Evolutionary conservation across 1,140 invertebrate species (phyloP).

Genomic region (Habropoda laboriosa): DNA sequence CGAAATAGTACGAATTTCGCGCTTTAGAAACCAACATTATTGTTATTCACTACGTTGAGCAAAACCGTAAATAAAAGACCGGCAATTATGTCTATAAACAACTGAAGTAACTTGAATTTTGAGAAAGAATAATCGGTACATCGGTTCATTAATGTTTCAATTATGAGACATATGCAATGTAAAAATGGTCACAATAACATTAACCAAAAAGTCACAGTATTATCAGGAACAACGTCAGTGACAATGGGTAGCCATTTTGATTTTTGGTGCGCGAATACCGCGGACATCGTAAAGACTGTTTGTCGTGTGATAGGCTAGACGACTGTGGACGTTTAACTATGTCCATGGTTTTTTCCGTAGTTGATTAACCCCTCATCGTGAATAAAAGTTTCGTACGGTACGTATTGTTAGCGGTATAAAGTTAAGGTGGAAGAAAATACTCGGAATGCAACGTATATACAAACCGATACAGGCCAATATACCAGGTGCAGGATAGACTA

Average conservation of each 20-base stretch:
- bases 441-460: slow-evolving; percentile 16
- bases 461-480: slow-evolving; percentile 37
- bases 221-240: slow-evolving; percentile 31
- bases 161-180: background rate
- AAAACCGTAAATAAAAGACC: slow-evolving; percentile 31
- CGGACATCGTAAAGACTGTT: slow-evolving; percentile 25
- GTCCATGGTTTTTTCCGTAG: slow-evolving; percentile 31
- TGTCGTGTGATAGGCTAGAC: slow-evolving; percentile 34
- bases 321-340: slow-evolving; percentile 41
- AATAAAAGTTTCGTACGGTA: slow-evolving; percentile 30
- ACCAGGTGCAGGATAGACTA: slow-evolving; percentile 47
- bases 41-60: slow-evolving; percentile 32
- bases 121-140: background rate
- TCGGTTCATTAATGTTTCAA: background rate
- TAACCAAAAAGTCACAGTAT: slow-evolving; percentile 7
- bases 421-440: background rate
- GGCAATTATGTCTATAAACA: background rate
- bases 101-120: background rate
- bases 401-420: slow-evolving; percentile 16
- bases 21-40: background rate
- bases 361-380: slow-evolving; percentile 34
- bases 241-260: slow-evolving; percentile 51
- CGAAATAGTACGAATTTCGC: slow-evolving; percentile 35
- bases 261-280: slow-evolving; percentile 30
- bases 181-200: background rate